Evolutionary conservation across 2,888 invertebrate genomes (phyloP), one percentile per base, ranked within the genome.

Genomic region (Dicroscelio sp.): DNA sequence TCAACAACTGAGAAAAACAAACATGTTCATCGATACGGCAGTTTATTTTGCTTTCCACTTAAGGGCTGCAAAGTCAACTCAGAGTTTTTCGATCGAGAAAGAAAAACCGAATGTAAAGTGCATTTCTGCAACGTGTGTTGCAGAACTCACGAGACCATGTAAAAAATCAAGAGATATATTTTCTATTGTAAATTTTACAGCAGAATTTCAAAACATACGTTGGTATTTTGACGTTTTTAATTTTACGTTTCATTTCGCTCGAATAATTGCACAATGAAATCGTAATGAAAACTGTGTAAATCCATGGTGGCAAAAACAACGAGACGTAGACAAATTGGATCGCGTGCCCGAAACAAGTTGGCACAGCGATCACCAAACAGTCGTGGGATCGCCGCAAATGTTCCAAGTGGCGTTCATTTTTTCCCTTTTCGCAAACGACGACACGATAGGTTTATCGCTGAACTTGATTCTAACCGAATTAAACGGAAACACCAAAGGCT

Each of bases 311-410:
- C 88, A 80, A 90, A 96, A 96, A 96, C 96, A 96, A 96, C 96
- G 96, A 96, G 96, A 96, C 96, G 95, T 95, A 96, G 96, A 96
- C 96, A 96, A 96, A 96, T 96, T 96, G 96, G 96, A 94, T 96
- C 95, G 96, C 96, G 96, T 96, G 96, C 94, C 95, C 86, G 95
- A 96, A 96, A 96, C 96, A 96, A 96, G 96, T 96, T 96, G 96
- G 96, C 96, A 96, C 96, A 96, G 96, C 96, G 96, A 96, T 96
- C 96, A 96, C 96, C 96, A 96, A 96, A 96, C 96, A 96, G 96
- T 95, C 96, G 96, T 96, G 96, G 96, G 96, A 96, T 95, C 94
- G 92, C 80, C 91, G 94, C 96, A 96, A 96, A 96, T 96, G 96
- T 96, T 96, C 89, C 84, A 84, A 88, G 88, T 88, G 90, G 84